phyloP scores from a whole-genome alignment of 2,797 vertebrate species.

The Poeciliopsis presidionis region DNA sequence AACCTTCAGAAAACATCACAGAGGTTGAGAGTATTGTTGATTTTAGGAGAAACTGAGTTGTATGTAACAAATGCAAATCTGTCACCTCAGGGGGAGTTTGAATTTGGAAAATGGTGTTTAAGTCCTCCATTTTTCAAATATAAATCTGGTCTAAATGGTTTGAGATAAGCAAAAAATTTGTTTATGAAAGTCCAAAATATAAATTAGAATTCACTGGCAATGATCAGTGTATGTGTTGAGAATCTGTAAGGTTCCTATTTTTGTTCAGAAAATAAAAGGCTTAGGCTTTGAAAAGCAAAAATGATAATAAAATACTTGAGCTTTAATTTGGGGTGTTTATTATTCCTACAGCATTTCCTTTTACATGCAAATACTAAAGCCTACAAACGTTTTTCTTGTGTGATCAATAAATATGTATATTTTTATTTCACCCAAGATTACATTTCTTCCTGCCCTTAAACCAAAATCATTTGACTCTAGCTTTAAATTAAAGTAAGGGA shows the following conservation, averaged over 20 bases:
- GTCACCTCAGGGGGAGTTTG: conserved; percentile 18
- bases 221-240: not conserved
- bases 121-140: conserved; percentile 10
- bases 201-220: conserved; percentile 10
- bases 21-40: conserved; percentile 16
- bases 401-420: conserved; percentile 25
- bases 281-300: conserved; percentile 19
- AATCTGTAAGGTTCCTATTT: conserved; percentile 11
- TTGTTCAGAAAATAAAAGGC: not conserved
- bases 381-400: not conserved
- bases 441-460: conserved; percentile 20
- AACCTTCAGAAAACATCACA: not conserved
- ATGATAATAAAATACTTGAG: conserved; percentile 26
- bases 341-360: not conserved
- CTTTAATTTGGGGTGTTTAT: conserved; percentile 18
- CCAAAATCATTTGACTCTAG: conserved; percentile 11
- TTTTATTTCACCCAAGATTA: not conserved
- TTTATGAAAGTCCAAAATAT: conserved; percentile 9
- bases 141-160: not conserved
- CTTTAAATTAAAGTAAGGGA: conserved; percentile 13
- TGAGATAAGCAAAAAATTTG: conserved; percentile 8
- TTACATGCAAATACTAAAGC: conserved; percentile 6
- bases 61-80: conserved; percentile 35
- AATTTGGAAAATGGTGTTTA: conserved; percentile 18
- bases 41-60: conserved; percentile 19